These are phyloP conservation scores for Pygoscelis antarcticus DNA, from an alignment of 2,113 vertebrate genomes.

Conservation along the genomic window DNA sequence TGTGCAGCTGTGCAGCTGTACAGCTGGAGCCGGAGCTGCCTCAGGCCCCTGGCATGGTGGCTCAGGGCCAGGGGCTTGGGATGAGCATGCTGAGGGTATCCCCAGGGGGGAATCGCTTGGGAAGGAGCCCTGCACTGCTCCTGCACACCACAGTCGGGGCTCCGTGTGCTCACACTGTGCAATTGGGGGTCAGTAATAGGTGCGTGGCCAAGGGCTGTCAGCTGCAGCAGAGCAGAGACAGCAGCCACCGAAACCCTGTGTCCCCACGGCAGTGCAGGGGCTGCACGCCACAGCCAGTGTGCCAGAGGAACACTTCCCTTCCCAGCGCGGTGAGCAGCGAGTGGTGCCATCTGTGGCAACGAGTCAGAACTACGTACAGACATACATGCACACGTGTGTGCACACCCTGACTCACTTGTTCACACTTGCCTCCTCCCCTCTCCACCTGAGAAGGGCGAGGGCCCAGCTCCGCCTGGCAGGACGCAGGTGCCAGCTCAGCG, in stretches of 20 bases:
- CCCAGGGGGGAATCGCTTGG: not conserved
- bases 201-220: accelerated
- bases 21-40: not conserved
- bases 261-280: not conserved
- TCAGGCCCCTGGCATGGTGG: accelerated
- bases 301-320: not conserved
- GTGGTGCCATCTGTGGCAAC: not conserved
- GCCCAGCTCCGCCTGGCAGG: not conserved
- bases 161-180: not conserved
- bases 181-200: accelerated
- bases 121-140: not conserved
- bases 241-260: not conserved
- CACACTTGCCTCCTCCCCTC: not conserved
- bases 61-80: accelerated
- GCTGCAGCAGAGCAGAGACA: not conserved
- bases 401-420: not conserved
- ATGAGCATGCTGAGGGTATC: not conserved
- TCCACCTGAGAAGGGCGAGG: not conserved
- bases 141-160: accelerated
- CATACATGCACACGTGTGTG: accelerated
- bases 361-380: not conserved
- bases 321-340: accelerated
- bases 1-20: not conserved
- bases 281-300: not conserved
- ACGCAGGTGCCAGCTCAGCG: not conserved